Evolutionary conservation across 2,888 invertebrate genomes (phyloP).

Genomic region (Dasysyrphus albostriatus): DNA sequence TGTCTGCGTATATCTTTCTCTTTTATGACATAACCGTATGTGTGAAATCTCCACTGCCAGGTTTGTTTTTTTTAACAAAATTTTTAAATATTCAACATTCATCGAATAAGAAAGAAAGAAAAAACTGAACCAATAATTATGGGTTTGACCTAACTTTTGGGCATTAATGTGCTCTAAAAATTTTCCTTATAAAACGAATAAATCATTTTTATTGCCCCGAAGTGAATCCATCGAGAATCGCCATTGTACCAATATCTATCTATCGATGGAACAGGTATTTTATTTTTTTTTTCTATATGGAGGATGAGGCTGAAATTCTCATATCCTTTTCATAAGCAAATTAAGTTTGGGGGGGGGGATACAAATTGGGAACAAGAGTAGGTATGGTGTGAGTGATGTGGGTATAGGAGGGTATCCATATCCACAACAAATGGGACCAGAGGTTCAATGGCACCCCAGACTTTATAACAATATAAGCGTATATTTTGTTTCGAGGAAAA

Average conservation of each 20-base stretch:
- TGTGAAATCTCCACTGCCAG: slow-evolving; percentile 59
- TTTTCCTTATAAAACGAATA: slow-evolving; percentile 74
- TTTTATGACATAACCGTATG: slow-evolving; percentile 68
- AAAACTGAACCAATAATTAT: slow-evolving; percentile 75
- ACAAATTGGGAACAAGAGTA: slow-evolving; percentile 25
- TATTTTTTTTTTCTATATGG: neutral
- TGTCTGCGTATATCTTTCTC: slow-evolving; percentile 22
- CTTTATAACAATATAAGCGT: slow-evolving; percentile 38
- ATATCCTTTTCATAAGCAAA: slow-evolving; percentile 72
- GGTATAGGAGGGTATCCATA: neutral
- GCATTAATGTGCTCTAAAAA: slow-evolving; percentile 73
- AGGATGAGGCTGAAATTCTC: slow-evolving; percentile 35
- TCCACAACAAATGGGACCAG: slow-evolving; percentile 10
- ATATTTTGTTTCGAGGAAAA: slow-evolving; percentile 66
- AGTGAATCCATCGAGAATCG: slow-evolving; percentile 51
- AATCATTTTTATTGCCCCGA: slow-evolving; percentile 74
- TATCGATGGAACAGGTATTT: slow-evolving; percentile 51
- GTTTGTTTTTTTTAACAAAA: slow-evolving; percentile 20
- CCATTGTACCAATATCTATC: slow-evolving; percentile 28
- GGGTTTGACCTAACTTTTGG: slow-evolving; percentile 74
- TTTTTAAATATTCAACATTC: slow-evolving; percentile 68
- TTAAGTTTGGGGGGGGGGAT: slow-evolving; percentile 47
- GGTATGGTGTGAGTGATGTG: slow-evolving; percentile 25
- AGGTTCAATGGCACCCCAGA: slow-evolving; percentile 67
- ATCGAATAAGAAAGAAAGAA: slow-evolving; percentile 17